phyloP scores from a whole-genome alignment of 2,113 vertebrate genomes.

The Haplochromis burtoni region DNA sequence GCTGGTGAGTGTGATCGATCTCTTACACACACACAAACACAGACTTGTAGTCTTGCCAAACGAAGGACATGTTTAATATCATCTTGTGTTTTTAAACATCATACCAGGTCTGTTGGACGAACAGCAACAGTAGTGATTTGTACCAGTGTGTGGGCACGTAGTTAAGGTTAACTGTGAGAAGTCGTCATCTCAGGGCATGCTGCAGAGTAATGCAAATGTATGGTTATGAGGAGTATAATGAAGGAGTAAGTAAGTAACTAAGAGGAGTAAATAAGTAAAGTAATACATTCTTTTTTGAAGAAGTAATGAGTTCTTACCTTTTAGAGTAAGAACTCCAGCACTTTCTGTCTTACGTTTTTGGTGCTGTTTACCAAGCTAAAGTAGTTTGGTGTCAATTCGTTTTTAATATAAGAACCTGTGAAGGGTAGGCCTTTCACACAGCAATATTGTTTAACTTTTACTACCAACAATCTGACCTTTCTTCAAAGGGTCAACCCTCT shows the following conservation, averaged over 20 bases:
- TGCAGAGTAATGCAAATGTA: background rate
- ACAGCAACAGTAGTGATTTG: background rate
- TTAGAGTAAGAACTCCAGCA: background rate
- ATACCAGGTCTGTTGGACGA: background rate
- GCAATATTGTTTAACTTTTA: background rate
- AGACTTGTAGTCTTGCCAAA: background rate
- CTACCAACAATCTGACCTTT: background rate
- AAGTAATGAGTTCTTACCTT: background rate
- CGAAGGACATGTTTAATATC: background rate
- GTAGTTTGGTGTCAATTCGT: background rate
- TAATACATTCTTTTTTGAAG: background rate
- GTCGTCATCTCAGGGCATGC: background rate
- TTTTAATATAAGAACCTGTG: background rate
- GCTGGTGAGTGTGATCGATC: constrained; percentile 77
- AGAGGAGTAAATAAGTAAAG: background rate
- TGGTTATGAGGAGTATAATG: background rate
- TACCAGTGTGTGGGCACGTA: background rate
- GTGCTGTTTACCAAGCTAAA: background rate
- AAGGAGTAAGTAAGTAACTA: background rate
- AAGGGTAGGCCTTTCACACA: background rate
- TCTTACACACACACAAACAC: background rate
- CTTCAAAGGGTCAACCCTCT: background rate
- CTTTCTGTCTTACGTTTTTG: background rate
- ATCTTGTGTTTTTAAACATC: background rate
- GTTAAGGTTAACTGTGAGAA: background rate